Base-by-base conservation (phyloP, 2,113 vertebrate genomes). In the Pipa parva region DNA sequence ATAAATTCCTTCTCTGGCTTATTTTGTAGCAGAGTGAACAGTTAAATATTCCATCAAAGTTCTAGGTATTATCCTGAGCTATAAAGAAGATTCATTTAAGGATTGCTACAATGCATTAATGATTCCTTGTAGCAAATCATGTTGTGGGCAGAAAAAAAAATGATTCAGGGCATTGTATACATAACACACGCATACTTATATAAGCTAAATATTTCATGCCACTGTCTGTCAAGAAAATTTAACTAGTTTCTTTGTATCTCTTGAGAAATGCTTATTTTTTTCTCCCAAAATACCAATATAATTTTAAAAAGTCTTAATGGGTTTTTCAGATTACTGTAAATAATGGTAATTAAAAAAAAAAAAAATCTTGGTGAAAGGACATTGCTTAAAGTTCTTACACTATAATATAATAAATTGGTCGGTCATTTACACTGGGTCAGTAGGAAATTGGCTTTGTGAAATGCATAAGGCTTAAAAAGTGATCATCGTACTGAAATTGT, bases 391-490 rank as follows among this genome's bases (percentile, higher is more conserved):
- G 13, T 11, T 7, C 21, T 49, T 20, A 49, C 18, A 49, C 46
- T 49, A 49, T 49, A 49, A 49, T 49, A 11, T 49, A 10, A 49
- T 20, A 49, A 49, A 22, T 8, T 12, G 22, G 46, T 59, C 56
- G 45, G 57, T 26, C 2, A 42, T 59, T 25, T 45, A 15, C 2
- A 21, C 15, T 13, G 42, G 37, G 7, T 31, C 18, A 24, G 52
- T 5, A 25, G 21, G 28, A 31, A 59, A 6, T 22, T 18, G 39
- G 39, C 13, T 42, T 42, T 42, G 5, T 42, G 24, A 56, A 56
- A 56, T 11, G 27, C 29, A 56, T 17, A 56, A 56, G 52, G 12
- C 51, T 54, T 54, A 56, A 56, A n/a, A 29, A 20, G 26, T 11
- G 63, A 28, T 46, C 27, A 25, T 9, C 17, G 42, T 5, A 2